Base-by-base conservation (phyloP, 2,888 invertebrate genomes). In the Chironomus riparius region DNA sequence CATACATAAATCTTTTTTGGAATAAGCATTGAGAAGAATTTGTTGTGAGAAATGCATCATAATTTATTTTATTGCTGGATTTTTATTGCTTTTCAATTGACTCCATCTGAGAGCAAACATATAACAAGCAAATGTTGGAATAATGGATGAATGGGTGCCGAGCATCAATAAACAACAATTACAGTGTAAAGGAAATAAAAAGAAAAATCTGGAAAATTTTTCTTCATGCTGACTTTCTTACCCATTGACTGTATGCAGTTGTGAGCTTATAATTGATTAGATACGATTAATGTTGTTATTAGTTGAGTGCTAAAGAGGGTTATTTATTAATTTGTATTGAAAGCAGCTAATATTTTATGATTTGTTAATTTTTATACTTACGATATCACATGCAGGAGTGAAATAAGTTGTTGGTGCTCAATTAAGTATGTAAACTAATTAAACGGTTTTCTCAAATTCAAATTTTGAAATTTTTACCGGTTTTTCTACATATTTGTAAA, bases 11-110 rank as follows among this genome's bases (percentile, higher is more conserved):
- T 65, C 65, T 65, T 24, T 38, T 24, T 13, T 4, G 12, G 24
- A 65, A 65, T n/a, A 65, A 24, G 22, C 18, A 65, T 24, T 56
- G 56, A 56, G 18, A 56, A 38, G 21, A 65, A 21, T 13, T 22
- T 65, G 65, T 24, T 12, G 22, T n/a, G 56, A 22, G 65, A 65
- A 62, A 65, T 21, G 65, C 65, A 65, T 24, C 21, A 65, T 65
- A 65, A 65, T 22, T 65, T 65, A 65, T 65, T 65, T 65, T 65
- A 65, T 65, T 65, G 65, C 21, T 22, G n/a, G 15, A 56, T 56
- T 56, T 38, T 56, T 56, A 56, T 56, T 24, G 22, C 65, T 24
- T 65, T 65, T 65, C 65, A 65, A 65, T 65, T 65, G 65, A 65
- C 65, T 65, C 21, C 65, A 24, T 10, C 21, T 21, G 21, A 15